These are phyloP conservation scores for Chanos chanos DNA, from an alignment of 2,797 vertebrate species.

Conservation along the genomic window DNA sequence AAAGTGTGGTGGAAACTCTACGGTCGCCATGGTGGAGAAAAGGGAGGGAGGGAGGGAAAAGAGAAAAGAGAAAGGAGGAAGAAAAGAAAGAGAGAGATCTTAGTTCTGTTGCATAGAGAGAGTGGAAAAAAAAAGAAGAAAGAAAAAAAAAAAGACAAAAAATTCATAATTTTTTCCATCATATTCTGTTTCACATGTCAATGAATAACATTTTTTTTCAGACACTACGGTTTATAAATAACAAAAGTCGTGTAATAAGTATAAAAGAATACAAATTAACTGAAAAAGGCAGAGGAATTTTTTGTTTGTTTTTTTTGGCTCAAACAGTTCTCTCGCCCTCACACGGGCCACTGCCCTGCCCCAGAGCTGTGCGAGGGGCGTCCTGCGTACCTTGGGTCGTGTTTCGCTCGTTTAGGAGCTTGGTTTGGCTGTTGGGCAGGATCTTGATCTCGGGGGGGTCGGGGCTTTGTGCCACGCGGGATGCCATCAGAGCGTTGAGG, in stretches of 20 bases:
- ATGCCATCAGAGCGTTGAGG: conserved; percentile 83
- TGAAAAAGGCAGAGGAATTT: no score
- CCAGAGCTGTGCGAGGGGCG: background rate
- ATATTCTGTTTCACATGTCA: no score
- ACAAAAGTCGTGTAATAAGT: no score
- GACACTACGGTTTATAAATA: no score
- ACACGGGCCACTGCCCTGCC: background rate
- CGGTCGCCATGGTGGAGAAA: conserved; percentile 25
- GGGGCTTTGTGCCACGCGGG: conserved; percentile 73
- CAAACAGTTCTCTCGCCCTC: no score
- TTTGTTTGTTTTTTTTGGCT: no score
- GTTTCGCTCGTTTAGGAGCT: conserved; percentile 78
- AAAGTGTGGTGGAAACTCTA: conserved; percentile 75
- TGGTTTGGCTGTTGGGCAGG: conserved; percentile 84
- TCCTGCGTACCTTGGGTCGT: conserved; percentile 64
- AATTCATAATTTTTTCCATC: background rate
- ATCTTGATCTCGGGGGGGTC: conserved; percentile 78
- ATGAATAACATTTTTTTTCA: background rate
- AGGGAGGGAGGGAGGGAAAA: conserved; percentile 24
- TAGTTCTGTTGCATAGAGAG: conserved; percentile 52
- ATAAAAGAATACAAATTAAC: no score
- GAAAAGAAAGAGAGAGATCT: conserved; percentile 59
- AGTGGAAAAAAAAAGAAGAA: background rate
- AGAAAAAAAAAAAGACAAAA: background rate
- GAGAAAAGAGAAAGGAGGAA: conserved; percentile 42